A percentile compares a stretch with the other conserved stretches of the same genome.
Evolutionary conservation across 1,140 invertebrate genomes (phyloP).

Genomic region (Adelges cooleyi): DNA sequence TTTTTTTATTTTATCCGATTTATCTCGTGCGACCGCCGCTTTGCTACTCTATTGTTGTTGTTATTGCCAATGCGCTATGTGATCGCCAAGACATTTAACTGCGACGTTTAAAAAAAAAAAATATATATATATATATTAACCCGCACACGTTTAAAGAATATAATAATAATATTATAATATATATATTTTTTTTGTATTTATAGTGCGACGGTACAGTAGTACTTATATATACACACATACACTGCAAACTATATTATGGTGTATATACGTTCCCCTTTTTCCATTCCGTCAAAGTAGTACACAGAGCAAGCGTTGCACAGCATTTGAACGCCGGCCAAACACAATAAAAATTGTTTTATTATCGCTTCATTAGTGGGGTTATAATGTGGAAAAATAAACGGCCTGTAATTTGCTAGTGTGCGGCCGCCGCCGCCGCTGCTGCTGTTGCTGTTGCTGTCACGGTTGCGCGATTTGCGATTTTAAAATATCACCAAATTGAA

Average conservation of each 20-base stretch:
- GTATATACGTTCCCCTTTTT: background rate
- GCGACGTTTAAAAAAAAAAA: too few species aligned
- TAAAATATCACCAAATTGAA: slow-evolving; percentile 5
- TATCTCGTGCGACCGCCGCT: too few species aligned
- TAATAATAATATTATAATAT: too few species aligned
- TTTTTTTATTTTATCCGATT: too few species aligned
- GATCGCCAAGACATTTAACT: too few species aligned
- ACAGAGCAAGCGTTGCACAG: background rate
- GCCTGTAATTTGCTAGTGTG: slow-evolving; percentile 7
- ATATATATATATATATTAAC: too few species aligned
- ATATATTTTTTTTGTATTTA: too few species aligned
- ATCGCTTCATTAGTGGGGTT: slow-evolving; percentile 5
- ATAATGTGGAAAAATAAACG: slow-evolving; percentile 1
- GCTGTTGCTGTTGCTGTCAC: too few species aligned
- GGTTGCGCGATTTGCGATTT: background rate
- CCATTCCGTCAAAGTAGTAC: slow-evolving; percentile 18
- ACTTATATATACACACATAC: background rate
- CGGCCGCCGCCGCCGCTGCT: too few species aligned
- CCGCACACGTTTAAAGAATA: too few species aligned
- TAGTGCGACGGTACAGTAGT: background rate
- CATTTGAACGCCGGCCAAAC: slow-evolving; percentile 23
- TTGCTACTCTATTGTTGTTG: too few species aligned
- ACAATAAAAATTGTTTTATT: slow-evolving; percentile 19
- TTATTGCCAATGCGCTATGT: too few species aligned
- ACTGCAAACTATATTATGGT: background rate